Conservation (phyloP, 2,888 invertebrate genomes). For the Nowickia ferox region DNA sequence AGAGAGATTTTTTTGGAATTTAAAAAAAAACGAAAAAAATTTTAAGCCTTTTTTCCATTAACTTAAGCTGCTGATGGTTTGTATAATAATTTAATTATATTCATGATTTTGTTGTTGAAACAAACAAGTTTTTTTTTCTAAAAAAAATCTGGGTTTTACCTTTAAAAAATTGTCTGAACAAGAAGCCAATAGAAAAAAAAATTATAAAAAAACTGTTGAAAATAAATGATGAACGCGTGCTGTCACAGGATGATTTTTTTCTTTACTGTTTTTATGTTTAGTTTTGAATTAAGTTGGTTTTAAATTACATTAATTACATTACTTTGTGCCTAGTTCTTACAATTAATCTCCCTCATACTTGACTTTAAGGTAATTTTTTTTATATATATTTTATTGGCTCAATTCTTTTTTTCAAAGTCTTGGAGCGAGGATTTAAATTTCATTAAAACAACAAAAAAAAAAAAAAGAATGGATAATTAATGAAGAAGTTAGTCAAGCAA, state of each 20-base stretch:
- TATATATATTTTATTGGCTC: constrained; percentile 46
- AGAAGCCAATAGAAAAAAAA: constrained; percentile 29
- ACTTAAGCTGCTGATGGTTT: constrained; percentile 73
- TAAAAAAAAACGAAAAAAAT: background rate
- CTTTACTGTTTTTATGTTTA: constrained; percentile 52
- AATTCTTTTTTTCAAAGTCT: background rate
- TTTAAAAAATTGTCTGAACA: constrained; percentile 34
- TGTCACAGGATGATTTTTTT: constrained; percentile 60
- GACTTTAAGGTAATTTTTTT: constrained; percentile 34
- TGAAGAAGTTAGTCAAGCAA: constrained; percentile 19
- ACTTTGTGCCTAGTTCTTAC: constrained; percentile 19
- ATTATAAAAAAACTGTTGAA: constrained; percentile 56
- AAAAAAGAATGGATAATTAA: constrained; percentile 32
- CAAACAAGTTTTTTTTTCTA: constrained; percentile 10
- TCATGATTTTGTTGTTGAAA: constrained; percentile 66
- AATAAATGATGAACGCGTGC: constrained; percentile 69
- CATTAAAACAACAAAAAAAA: background rate
- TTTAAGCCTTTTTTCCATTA: constrained; percentile 51
- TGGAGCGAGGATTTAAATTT: constrained; percentile 2
- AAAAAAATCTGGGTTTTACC: constrained; percentile 32
- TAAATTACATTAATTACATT: constrained; percentile 60
- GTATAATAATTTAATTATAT: constrained; percentile 73
- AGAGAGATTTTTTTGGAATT: constrained; percentile 15
- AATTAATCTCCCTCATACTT: constrained; percentile 58
- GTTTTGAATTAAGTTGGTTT: constrained; percentile 68